Conservation (phyloP, 2,888 invertebrate species). For the Amitus sp. region DNA sequence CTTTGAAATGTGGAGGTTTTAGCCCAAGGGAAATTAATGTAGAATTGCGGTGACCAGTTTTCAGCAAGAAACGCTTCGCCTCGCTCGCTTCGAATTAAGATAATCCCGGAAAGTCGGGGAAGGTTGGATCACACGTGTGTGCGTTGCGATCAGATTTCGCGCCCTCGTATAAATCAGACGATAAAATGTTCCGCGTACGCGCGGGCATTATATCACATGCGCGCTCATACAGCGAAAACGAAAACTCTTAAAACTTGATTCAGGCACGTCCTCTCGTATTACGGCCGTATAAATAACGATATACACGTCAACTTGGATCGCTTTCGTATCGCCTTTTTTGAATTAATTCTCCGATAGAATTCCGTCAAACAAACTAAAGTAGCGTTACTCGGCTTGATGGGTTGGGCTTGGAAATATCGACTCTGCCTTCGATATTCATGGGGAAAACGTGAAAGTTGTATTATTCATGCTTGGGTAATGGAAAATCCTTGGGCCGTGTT, state of each 20-base stretch:
- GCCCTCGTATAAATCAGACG: slow-evolving; percentile 6
- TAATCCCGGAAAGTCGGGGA: slow-evolving; percentile 4
- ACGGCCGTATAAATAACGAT: slow-evolving; percentile 18
- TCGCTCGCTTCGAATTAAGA: slow-evolving; percentile 1
- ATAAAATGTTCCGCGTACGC: slow-evolving; percentile 3
- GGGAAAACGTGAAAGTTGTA: slow-evolving; percentile 17
- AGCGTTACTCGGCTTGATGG: not conserved
- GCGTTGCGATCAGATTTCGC: not conserved
- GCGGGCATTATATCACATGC: slow-evolving; percentile 10
- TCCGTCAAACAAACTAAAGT: not conserved
- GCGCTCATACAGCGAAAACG: slow-evolving; percentile 23
- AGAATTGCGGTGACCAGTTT: too few relatives aligned
- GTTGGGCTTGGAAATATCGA: too few relatives aligned
- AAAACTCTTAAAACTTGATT: slow-evolving; percentile 25
- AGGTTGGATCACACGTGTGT: not conserved
- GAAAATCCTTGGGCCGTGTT: slow-evolving; percentile 24
- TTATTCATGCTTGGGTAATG: slow-evolving; percentile 30
- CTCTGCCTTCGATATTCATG: slow-evolving; percentile 4
- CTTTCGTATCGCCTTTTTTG: slow-evolving; percentile 5
- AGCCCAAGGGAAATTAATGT: too few relatives aligned
- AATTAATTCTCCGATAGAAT: not conserved
- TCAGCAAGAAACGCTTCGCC: too few relatives aligned
- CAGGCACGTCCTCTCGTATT: slow-evolving; percentile 19
- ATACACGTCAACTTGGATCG: slow-evolving; percentile 1
- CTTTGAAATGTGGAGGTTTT: too few relatives aligned